Percentiles rank a stretch among this genome's conserved stretches.
phyloP scores from a whole-genome alignment of 2,888 invertebrate genomes.

The Heliconius ismenius region DNA sequence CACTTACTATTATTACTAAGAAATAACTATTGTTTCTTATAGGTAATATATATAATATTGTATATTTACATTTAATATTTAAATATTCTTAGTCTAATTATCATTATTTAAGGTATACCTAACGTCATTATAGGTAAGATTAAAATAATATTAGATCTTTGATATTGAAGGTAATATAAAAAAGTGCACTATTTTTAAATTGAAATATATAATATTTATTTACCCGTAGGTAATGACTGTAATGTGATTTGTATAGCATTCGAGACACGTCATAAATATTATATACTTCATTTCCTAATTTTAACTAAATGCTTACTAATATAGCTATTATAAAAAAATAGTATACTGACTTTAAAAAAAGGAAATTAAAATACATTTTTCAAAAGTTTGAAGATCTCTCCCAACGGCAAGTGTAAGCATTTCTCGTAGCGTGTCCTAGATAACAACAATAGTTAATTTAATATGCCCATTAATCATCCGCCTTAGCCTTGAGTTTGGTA shows the following conservation, averaged over 20 bases:
- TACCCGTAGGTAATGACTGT: no score
- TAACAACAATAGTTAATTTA: slow-evolving; percentile 56
- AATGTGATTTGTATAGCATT: neutral
- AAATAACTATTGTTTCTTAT: neutral
- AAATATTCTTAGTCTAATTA: no score
- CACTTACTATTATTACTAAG: slow-evolving; percentile 42
- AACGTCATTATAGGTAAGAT: neutral
- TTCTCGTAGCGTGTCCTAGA: slow-evolving; percentile 68
- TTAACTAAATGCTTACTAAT: no score
- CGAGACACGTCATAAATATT: no score
- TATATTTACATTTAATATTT: neutral
- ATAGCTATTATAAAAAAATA: neutral
- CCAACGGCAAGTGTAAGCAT: slow-evolving; percentile 74
- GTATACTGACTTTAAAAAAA: neutral
- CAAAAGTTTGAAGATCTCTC: slow-evolving; percentile 59
- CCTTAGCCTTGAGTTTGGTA: slow-evolving; percentile 46
- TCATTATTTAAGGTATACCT: neutral
- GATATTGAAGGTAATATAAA: no score
- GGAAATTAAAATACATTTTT: neutral
- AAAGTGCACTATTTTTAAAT: neutral
- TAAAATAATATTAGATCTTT: neutral
- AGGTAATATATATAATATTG: neutral
- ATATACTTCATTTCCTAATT: no score
- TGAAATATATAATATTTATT: neutral
- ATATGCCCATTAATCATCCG: slow-evolving; percentile 61